A percentile compares a stretch with the other conserved stretches of the same genome.
Conservation (phyloP, 1,140 invertebrate genomes). For the Hylaeus volcanicus region DNA sequence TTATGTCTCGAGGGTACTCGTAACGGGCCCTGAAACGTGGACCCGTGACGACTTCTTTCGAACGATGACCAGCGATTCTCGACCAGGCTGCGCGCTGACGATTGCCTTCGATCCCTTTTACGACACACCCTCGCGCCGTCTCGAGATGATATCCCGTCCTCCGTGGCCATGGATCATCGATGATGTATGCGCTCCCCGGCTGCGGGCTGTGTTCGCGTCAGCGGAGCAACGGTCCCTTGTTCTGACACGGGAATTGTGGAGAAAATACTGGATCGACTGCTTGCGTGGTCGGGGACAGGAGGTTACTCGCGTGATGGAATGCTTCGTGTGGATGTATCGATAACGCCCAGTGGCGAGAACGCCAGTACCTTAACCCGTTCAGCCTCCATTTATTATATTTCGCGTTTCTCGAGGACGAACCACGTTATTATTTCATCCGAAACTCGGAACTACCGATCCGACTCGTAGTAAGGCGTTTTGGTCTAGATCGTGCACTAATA, state of each 20-base stretch:
- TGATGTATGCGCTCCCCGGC: slow-evolving; percentile 14
- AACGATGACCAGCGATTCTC: slow-evolving; percentile 60
- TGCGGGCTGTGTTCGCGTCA: slow-evolving; percentile 5
- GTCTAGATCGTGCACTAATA: too few relatives aligned
- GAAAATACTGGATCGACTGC: slow-evolving; percentile 15
- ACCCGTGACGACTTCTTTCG: slow-evolving; percentile 62
- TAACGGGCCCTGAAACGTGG: slow-evolving; percentile 10
- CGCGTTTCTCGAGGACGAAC: too few relatives aligned
- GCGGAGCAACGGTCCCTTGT: slow-evolving; percentile 20
- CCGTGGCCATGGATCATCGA: slow-evolving; percentile 12
- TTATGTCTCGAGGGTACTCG: slow-evolving; percentile 52
- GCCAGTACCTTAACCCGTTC: not conserved
- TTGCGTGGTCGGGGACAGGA: not conserved
- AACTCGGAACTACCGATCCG: too few relatives aligned
- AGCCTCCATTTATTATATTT: too few relatives aligned
- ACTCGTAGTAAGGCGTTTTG: too few relatives aligned
- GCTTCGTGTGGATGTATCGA: not conserved
- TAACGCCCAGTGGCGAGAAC: not conserved
- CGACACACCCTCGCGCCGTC: slow-evolving; percentile 51
- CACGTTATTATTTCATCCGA: too few relatives aligned
- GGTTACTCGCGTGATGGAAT: not conserved
- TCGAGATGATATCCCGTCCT: slow-evolving; percentile 42
- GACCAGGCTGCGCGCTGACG: slow-evolving; percentile 29
- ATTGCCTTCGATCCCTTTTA: slow-evolving; percentile 41
- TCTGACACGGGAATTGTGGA: slow-evolving; percentile 1